These are phyloP conservation scores for Phoxinus dragarum DNA, from an alignment of 2,797 vertebrate genomes.

Conservation along the genomic window DNA sequence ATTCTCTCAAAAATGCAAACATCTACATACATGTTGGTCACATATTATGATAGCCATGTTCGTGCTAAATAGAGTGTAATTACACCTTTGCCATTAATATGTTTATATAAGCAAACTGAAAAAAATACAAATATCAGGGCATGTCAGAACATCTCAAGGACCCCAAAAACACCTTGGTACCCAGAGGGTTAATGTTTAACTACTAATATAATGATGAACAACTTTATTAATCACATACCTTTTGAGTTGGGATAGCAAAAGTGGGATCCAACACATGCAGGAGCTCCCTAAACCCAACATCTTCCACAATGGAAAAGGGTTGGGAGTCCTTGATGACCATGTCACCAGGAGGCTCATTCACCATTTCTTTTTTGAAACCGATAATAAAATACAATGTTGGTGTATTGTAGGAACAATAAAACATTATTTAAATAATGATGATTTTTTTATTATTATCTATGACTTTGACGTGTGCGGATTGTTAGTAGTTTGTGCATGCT, in stretches of 20 bases:
- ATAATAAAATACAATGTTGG: background rate
- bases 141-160: too few species aligned
- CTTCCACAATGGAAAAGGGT: constrained; percentile 12
- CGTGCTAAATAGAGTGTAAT: too few species aligned
- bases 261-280: constrained; percentile 20
- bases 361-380: background rate
- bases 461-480: background rate
- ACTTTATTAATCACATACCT: constrained; percentile 4
- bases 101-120: too few species aligned
- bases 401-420: background rate
- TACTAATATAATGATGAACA: background rate
- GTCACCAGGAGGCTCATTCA: background rate
- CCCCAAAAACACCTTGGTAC: too few species aligned
- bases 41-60: too few species aligned
- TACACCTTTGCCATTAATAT: too few species aligned
- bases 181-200: too few species aligned
- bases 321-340: constrained; percentile 6
- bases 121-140: too few species aligned
- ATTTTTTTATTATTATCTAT: too few species aligned
- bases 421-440: background rate
- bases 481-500: background rate
- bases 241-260: background rate
- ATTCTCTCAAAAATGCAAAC: too few species aligned
- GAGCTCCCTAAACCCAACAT: too few species aligned
- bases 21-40: too few species aligned